Evolutionary conservation across 2,113 vertebrate genomes (phyloP), one percentile per base, ranked within the genome.

Genomic region (Tauraco erythrolophus): DNA sequence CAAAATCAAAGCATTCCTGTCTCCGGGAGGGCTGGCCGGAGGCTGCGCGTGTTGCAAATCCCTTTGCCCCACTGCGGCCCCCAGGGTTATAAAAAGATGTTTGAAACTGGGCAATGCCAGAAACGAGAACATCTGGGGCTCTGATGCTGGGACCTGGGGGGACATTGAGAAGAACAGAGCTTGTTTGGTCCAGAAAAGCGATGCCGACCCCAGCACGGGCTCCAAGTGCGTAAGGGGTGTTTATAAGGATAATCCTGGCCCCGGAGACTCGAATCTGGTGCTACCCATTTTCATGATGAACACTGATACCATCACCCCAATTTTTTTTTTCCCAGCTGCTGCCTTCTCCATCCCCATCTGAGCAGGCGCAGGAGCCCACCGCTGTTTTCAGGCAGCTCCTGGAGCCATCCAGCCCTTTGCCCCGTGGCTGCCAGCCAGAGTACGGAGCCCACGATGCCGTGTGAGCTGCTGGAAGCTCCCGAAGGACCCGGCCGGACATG

Each of bases 401-500:
- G 45, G 14, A 58, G 25, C 39, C 11, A 4, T 4, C 39, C 33
- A 21, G 51, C 9, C 58, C 69, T 84, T 69, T 31, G 7, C 8
- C 53, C 50, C 31, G 5, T 0, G 5, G 39, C 53, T 27, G 37
- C 18, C 1, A 2, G 23, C 16, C 2, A 2, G 21, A 37, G 9
- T 9, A 6, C 0, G 10, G 45, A 45, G 51, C 43, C n/a, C 30
- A 15, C 0, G 28, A 31, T 8, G 48, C 71, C 35, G 28, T 19
- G 15, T 0, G 2, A 72, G 50, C 1, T 1, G 48, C 25, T 1
- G 1, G 60, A 22, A 6, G 37, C 25, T 84, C 69, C 43, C 2
- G 0, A 46, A 92, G 68, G 77, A 30, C 50, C 3, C 0, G 0
- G 8, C 12, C 2, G 6, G 58, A 58, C 53, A 17, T 1, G 0